Conservation (phyloP, 2,797 vertebrate species). For the Bradypus variegatus region DNA sequence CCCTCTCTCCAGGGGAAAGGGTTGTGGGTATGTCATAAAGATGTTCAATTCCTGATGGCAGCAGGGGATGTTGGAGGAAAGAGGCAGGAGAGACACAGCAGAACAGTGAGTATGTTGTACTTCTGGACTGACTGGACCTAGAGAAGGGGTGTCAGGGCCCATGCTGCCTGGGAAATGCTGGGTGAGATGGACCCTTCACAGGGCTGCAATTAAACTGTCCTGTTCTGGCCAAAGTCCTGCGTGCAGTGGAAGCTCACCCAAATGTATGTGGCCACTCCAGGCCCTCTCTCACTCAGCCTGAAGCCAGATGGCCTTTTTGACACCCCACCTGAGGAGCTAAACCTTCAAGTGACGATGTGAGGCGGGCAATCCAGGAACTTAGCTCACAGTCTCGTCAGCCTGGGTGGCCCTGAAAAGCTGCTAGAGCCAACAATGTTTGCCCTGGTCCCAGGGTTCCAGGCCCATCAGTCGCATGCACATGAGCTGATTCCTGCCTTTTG, state of each 20-base stretch:
- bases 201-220: background rate
- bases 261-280: conserved; percentile 32
- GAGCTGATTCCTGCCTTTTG: background rate
- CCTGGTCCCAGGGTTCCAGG: background rate
- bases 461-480: rapidly evolving
- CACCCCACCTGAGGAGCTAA: background rate
- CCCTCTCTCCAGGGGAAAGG: background rate
- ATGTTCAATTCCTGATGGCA: background rate
- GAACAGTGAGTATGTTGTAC: no score
- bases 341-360: no score
- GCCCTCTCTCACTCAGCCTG: conserved; percentile 10
- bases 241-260: background rate
- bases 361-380: background rate
- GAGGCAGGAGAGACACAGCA: background rate
- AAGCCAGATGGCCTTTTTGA: conserved; percentile 14
- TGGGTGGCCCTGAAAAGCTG: background rate
- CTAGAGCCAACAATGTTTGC: background rate
- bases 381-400: background rate
- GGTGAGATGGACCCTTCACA: rapidly evolving
- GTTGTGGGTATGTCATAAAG: background rate
- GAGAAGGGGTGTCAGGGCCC: background rate
- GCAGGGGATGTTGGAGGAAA: background rate
- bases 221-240: conserved; percentile 17
- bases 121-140: background rate
- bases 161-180: background rate